phyloP scores from a whole-genome alignment of 1,140 invertebrate species.

The Nixonia krombeini region DNA sequence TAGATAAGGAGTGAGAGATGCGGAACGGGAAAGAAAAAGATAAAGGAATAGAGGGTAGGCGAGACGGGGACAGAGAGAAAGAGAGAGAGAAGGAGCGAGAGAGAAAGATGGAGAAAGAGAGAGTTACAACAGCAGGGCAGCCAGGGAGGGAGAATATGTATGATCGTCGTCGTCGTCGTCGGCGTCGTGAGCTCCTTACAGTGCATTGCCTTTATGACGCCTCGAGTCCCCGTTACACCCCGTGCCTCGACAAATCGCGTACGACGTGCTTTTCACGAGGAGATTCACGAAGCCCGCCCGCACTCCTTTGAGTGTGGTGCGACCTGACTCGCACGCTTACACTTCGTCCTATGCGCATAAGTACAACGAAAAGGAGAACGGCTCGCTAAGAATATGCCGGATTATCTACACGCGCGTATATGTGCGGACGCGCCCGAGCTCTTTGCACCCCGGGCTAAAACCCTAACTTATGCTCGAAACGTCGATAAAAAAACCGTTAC shows the following conservation, averaged over 20 bases:
- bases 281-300: slow-evolving; percentile 61
- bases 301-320: slow-evolving; percentile 28
- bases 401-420: neutral
- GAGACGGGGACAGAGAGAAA: slow-evolving; percentile 20
- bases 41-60: slow-evolving; percentile 25
- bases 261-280: slow-evolving; percentile 61
- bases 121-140: slow-evolving; percentile 17
- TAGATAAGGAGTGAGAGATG: slow-evolving; percentile 31
- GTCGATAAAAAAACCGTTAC: no score
- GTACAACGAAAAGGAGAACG: neutral
- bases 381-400: neutral
- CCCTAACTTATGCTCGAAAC: neutral
- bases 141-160: slow-evolving; percentile 46
- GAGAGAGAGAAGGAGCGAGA: slow-evolving; percentile 20
- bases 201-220: slow-evolving; percentile 70
- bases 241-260: slow-evolving; percentile 61
- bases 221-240: slow-evolving; percentile 63
- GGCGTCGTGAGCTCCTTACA: slow-evolving; percentile 68
- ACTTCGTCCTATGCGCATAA: neutral
- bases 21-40: slow-evolving; percentile 23
- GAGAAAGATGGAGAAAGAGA: slow-evolving; percentile 20
- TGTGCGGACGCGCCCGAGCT: neutral
- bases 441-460: neutral
- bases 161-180: slow-evolving; percentile 46
- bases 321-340: neutral